phyloP scores from a whole-genome alignment of 2,888 invertebrate species.

The Hofmannophila pseudospretella region DNA sequence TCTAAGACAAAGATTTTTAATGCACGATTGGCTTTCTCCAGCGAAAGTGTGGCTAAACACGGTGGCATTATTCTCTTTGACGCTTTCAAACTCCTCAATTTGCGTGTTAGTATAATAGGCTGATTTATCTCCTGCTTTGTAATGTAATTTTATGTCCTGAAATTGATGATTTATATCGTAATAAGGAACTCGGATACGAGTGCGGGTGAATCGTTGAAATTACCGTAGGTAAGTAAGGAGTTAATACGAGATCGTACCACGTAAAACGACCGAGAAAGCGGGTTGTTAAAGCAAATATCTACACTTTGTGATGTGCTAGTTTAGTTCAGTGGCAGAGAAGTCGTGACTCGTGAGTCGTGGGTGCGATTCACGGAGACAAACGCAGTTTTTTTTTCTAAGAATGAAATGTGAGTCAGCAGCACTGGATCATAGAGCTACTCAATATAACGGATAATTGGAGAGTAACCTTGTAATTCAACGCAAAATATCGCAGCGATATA shows the following conservation, averaged over 20 bases:
- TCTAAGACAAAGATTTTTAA: slow-evolving; percentile 62
- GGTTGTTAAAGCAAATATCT: slow-evolving; percentile 21
- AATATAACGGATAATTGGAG: neutral
- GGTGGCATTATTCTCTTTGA: slow-evolving; percentile 51
- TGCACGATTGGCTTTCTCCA: slow-evolving; percentile 69
- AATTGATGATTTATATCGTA: slow-evolving; percentile 1
- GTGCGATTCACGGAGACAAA: slow-evolving; percentile 20
- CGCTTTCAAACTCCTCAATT: slow-evolving; percentile 59
- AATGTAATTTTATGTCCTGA: slow-evolving; percentile 5
- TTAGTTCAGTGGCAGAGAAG: slow-evolving; percentile 17
- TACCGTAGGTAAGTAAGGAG: too few species aligned
- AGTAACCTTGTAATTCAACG: neutral
- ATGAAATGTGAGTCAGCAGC: slow-evolving; percentile 23
- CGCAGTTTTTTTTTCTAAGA: slow-evolving; percentile 19
- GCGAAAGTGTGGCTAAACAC: slow-evolving; percentile 69
- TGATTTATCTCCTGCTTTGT: slow-evolving; percentile 17
- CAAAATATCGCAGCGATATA: neutral
- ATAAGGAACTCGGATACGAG: neutral
- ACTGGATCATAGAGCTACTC: slow-evolving; percentile 3
- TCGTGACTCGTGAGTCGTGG: slow-evolving; percentile 44
- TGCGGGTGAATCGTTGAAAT: neutral
- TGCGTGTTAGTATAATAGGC: slow-evolving; percentile 27
- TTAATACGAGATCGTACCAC: slow-evolving; percentile 18
- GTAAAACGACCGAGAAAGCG: slow-evolving; percentile 33
- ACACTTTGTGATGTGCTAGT: slow-evolving; percentile 22